phyloP scores from a whole-genome alignment of 2,888 invertebrate species.

The Eledone cirrhosa region DNA sequence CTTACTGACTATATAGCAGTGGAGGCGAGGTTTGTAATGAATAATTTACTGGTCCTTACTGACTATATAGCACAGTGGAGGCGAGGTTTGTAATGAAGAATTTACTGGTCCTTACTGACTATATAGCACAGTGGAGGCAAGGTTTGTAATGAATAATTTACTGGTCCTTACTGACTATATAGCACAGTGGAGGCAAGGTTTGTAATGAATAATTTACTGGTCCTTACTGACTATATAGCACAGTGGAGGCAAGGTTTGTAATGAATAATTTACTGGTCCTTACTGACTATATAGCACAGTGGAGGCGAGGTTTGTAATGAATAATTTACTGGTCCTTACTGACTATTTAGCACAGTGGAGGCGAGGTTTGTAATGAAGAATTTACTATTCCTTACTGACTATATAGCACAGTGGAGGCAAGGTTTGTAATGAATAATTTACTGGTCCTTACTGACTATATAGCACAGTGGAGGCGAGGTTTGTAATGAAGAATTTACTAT shows the following conservation, averaged over 20 bases:
- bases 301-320: neutral
- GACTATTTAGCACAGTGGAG: neutral
- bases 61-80: neutral
- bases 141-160: neutral
- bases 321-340: neutral
- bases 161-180: neutral
- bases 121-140: neutral
- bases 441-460: neutral
- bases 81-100: neutral
- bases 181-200: neutral
- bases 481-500: neutral
- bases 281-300: neutral
- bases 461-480: neutral
- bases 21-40: neutral
- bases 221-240: neutral
- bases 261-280: neutral
- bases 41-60: neutral
- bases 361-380: neutral
- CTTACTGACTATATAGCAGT: neutral
- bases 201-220: neutral
- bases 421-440: neutral
- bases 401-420: neutral
- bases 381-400: neutral
- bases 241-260: neutral
- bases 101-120: neutral